Evolutionary conservation across 2,797 vertebrate species (phyloP).

Genomic region (Paratrypauchen microcephalus): DNA sequence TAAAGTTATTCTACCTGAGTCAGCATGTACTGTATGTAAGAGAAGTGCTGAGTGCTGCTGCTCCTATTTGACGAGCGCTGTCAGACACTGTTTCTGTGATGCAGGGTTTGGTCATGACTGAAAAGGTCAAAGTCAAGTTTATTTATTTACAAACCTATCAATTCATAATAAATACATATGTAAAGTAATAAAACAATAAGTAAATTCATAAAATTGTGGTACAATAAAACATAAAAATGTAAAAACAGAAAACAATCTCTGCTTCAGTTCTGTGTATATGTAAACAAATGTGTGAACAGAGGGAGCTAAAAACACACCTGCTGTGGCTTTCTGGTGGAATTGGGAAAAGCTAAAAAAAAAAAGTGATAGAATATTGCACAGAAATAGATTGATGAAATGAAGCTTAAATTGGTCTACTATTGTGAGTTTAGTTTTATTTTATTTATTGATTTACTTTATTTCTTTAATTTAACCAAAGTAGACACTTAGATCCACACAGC

Average conservation of each 20-base stretch:
- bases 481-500: neutral
- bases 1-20: constrained; percentile 31
- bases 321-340: neutral
- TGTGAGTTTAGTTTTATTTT: neutral
- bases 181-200: no score
- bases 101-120: constrained; percentile 42
- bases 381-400: neutral
- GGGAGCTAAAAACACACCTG: constrained; percentile 22
- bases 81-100: constrained; percentile 2
- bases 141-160: no score
- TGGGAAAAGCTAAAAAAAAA: neutral
- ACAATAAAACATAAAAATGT: no score
- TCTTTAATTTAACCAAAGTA: neutral
- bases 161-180: no score
- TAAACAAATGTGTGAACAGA: constrained; percentile 32
- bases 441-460: no score
- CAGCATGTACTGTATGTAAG: constrained; percentile 35
- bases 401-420: constrained; percentile 12
- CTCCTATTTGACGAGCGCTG: neutral
- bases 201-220: no score
- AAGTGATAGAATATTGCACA: neutral
- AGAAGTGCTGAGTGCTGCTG: constrained; percentile 41
- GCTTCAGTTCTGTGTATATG: constrained; percentile 23
- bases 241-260: neutral
- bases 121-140: constrained; percentile 20